Evolutionary conservation across 2,888 invertebrate genomes (phyloP).

Genomic region (Caenorhabditis plicata): DNA sequence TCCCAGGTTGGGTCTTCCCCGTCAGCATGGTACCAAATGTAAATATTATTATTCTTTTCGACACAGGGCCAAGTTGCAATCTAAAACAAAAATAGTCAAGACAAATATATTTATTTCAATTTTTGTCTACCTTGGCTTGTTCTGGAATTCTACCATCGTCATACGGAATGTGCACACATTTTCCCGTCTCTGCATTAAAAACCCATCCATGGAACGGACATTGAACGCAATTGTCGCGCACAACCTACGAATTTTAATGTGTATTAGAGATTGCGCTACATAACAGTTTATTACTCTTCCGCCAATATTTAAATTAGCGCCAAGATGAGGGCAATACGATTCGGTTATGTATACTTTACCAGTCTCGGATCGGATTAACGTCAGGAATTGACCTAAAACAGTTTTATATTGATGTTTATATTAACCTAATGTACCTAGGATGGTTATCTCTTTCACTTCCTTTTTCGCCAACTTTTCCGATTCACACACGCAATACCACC

Average conservation of each 20-base stretch:
- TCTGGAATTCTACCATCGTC: constrained; percentile 71
- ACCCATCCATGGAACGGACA: constrained; percentile 89
- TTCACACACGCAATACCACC: constrained; percentile 82
- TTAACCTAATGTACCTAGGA: constrained; percentile 72
- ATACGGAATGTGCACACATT: constrained; percentile 78
- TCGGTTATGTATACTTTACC: constrained; percentile 76
- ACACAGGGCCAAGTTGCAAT: constrained; percentile 74
- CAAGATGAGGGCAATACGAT: constrained; percentile 87
- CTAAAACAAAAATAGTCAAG: constrained; percentile 4
- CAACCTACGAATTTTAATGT: constrained; percentile 61
- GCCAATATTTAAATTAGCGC: constrained; percentile 82
- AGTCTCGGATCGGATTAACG: constrained; percentile 74
- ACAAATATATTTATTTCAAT: background rate
- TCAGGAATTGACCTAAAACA: constrained; percentile 74
- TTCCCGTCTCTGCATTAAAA: constrained; percentile 78
- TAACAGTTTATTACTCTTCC: constrained; percentile 68
- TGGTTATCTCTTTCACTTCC: constrained; percentile 73
- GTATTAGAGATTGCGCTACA: background rate
- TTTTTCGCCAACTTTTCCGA: constrained; percentile 71
- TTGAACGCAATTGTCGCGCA: constrained; percentile 75
- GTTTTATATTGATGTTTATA: background rate
- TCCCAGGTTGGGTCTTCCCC: constrained; percentile 75
- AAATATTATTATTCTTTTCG: constrained; percentile 78
- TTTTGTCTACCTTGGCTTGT: constrained; percentile 70
- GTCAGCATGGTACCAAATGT: constrained; percentile 83